These are phyloP conservation scores for Drosophila mayaguana DNA, from an alignment of 2,888 invertebrate genomes.

Conservation along the genomic window DNA sequence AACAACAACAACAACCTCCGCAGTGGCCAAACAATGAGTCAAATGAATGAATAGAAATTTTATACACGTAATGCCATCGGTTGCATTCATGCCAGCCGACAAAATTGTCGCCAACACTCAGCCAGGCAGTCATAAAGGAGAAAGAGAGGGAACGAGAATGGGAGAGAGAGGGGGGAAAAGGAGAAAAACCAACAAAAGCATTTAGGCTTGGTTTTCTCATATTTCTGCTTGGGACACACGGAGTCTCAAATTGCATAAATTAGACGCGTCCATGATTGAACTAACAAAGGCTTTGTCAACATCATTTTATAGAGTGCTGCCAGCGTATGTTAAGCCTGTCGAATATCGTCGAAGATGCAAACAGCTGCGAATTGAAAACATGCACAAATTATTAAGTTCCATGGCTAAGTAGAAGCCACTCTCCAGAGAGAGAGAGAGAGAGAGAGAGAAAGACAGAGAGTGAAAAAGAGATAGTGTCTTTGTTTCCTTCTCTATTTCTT, in stretches of 20 bases:
- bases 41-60: slow-evolving; percentile 47
- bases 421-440: too few relatives aligned
- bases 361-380: not conserved
- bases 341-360: not conserved
- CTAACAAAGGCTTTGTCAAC: slow-evolving; percentile 2
- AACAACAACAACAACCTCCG: slow-evolving; percentile 19
- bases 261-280: not conserved
- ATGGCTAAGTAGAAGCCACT: not conserved
- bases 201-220: not conserved
- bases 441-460: too few relatives aligned
- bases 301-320: not conserved
- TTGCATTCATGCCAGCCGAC: slow-evolving; percentile 38
- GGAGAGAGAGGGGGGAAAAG: not conserved
- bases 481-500: not conserved
- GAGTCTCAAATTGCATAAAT: slow-evolving; percentile 4
- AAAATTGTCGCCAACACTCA: slow-evolving; percentile 36
- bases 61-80: slow-evolving; percentile 18
- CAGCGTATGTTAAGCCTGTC: not conserved
- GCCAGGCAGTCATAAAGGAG: not conserved
- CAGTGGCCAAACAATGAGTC: slow-evolving; percentile 51
- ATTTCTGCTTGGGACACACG: not conserved
- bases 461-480: too few relatives aligned
- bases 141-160: not conserved
- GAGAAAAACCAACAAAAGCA: not conserved
- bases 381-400: not conserved